Evolutionary conservation across 1,140 invertebrate genomes (phyloP).

Genomic region (Sitobion miscanthi): DNA sequence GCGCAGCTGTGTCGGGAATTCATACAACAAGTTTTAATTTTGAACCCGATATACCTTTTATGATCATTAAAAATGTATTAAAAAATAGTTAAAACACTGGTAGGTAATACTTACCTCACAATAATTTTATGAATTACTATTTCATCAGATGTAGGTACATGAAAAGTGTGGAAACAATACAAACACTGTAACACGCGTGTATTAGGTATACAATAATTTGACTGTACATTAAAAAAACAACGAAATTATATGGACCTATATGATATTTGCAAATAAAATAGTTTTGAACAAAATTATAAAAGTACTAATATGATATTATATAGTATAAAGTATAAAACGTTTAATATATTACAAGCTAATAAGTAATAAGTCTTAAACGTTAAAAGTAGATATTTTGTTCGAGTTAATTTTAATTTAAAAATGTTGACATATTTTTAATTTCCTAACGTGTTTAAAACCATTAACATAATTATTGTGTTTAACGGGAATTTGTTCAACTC

Average conservation of each 20-base stretch:
- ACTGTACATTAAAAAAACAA: not conserved
- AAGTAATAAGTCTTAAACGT: no score
- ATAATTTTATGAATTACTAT: not conserved
- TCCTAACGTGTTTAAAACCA: no score
- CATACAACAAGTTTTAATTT: not conserved
- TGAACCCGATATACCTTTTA: not conserved
- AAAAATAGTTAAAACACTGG: not conserved
- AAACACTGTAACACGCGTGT: not conserved
- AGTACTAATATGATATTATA: no score
- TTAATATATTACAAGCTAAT: no score
- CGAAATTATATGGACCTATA: not conserved
- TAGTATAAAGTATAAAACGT: no score
- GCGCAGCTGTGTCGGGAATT: not conserved
- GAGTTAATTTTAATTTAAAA: no score
- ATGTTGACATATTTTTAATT: no score
- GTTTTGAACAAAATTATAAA: not conserved
- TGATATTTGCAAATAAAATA: not conserved
- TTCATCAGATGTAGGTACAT: not conserved
- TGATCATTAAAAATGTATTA: not conserved
- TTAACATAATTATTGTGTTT: no score
- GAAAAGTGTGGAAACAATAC: not conserved
- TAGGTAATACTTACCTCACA: not conserved
- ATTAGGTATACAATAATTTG: not conserved
- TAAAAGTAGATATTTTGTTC: no score
- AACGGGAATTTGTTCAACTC: no score